Base-by-base conservation (phyloP, 64 coral and sea anemone genomes). In the Actinia tenebrosa region DNA sequence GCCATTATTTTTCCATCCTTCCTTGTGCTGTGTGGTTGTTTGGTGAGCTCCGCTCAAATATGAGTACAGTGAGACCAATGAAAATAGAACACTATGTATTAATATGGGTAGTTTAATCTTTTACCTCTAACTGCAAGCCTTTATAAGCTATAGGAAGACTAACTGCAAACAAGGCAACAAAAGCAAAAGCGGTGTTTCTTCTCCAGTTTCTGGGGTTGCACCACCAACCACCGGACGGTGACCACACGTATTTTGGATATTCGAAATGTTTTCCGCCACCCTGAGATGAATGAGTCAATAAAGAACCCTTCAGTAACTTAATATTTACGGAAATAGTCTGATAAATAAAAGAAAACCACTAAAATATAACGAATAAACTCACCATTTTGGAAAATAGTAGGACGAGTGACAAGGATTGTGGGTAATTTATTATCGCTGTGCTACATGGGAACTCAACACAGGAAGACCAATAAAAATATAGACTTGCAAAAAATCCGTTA, bases 221-320 rank as follows among this genome's bases (percentile, higher is more conserved):
- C 97, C 97, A 99, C 97, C 97, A 99, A 56, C 97, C 97, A 20
- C 97, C 97, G 14, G 93, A 53, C 0, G 97, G 97, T 47, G 97
- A 99, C 97, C 97, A 99, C 42, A 99, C 97, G 88, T 95, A 99
- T 80, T 93, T 99, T 3, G 97, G 97, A 90, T 99, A 99, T 37
- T 91, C 93, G 83, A 99, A 99, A 83, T 94, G 92, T 58, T 99
- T 99, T 60, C 78, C 97, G 27, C 93, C 97, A 50, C 97, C 97
- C 97, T 98, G 72, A 16, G 20, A 19, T 0, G 86, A 44, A 89
- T 3, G 68, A 80, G 16, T 60, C 16, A 16, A 72, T 61, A 23
- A 23, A 37, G 58, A 43, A 55, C 3, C 26, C 69, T 75, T 75
- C 69, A 75, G 10, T 8, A 11, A 42, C 26, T 75, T 75, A 9